Evolutionary conservation across 2,888 invertebrate species (phyloP).

Genomic region (Tanypteryx hageni): DNA sequence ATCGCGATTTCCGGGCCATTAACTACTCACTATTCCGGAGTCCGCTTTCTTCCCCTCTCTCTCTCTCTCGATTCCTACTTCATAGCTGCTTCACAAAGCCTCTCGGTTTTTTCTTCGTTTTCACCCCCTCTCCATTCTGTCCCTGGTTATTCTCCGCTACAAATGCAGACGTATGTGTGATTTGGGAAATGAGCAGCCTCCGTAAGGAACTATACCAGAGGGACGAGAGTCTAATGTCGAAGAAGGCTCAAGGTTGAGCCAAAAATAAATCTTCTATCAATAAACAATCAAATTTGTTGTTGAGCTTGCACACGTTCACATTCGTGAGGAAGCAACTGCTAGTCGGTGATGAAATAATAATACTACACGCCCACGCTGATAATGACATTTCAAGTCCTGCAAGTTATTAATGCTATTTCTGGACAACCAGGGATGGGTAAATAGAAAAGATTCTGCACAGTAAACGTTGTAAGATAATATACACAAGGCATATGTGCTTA

Average conservation of each 20-base stretch:
- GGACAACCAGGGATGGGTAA: too few relatives aligned
- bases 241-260: background rate
- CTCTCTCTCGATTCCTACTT: background rate
- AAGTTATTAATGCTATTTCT: too few relatives aligned
- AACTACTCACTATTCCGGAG: background rate
- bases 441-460: too few relatives aligned
- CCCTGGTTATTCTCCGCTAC: background rate
- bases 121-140: background rate
- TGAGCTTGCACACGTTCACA: too few relatives aligned
- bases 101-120: background rate
- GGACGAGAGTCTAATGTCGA: background rate
- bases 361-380: too few relatives aligned
- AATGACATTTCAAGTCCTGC: too few relatives aligned
- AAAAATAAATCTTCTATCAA: background rate
- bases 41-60: background rate
- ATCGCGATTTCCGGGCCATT: slow-evolving; percentile 52
- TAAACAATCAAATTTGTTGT: too few relatives aligned
- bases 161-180: background rate
- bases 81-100: slow-evolving; percentile 4
- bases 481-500: too few relatives aligned
- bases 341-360: too few relatives aligned
- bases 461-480: too few relatives aligned
- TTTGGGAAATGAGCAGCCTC: background rate
- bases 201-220: background rate
- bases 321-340: too few relatives aligned